phyloP scores from a whole-genome alignment of 2,888 invertebrate genomes.

The Phlogophora meticulosa region DNA sequence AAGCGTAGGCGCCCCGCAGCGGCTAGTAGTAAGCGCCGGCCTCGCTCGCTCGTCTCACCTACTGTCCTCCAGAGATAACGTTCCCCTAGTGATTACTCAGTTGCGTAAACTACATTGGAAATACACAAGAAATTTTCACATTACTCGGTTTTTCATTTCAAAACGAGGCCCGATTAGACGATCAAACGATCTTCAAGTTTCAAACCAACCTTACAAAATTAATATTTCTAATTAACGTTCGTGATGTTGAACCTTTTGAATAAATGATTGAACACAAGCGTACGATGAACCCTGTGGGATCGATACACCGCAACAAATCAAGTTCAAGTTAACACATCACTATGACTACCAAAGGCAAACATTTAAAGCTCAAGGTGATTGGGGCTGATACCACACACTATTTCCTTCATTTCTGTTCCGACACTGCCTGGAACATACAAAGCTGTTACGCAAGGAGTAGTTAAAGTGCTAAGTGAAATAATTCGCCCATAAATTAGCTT shows the following conservation, averaged over 20 bases:
- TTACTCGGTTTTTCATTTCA: constrained; percentile 87
- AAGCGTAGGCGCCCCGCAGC: constrained; percentile 80
- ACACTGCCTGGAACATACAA: constrained; percentile 9
- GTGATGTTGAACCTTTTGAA: constrained; percentile 23
- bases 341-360: constrained; percentile 80
- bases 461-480: constrained; percentile 26
- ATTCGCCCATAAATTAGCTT: constrained; percentile 4
- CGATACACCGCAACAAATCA: constrained; percentile 75
- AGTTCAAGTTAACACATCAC: constrained; percentile 74
- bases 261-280: constrained; percentile 47
- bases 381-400: constrained; percentile 12
- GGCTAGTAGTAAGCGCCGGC: constrained; percentile 69
- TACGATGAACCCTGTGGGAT: constrained; percentile 74
- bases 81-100: constrained; percentile 78
- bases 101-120: constrained; percentile 84
- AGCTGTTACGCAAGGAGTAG: background rate
- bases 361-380: constrained; percentile 50
- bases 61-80: constrained; percentile 76
- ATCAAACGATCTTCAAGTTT: constrained; percentile 2
- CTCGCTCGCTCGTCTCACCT: constrained; percentile 66
- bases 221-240: constrained; percentile 4
- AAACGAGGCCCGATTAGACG: constrained; percentile 53
- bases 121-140: constrained; percentile 88
- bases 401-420: constrained; percentile 34
- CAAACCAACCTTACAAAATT: constrained; percentile 1